Evolutionary conservation across 2,888 invertebrate species (phyloP).

Genomic region (Euzetes globulus): DNA sequence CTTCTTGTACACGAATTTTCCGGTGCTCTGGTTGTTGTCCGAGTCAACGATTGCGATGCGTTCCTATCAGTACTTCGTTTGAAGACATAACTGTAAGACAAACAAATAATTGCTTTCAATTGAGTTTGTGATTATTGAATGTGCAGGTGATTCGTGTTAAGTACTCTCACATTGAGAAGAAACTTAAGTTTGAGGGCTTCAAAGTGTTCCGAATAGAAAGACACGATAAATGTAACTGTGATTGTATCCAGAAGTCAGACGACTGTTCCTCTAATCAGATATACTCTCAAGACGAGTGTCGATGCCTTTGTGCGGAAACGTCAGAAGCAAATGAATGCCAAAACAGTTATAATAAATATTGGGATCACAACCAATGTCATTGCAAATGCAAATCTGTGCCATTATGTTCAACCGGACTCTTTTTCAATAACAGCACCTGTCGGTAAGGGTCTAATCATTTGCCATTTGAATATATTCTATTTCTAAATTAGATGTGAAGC

Average conservation of each 20-base stretch:
- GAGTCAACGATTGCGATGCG: constrained; percentile 39
- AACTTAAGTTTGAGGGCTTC: constrained; percentile 28
- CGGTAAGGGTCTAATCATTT: constrained; percentile 49
- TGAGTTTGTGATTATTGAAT: background rate
- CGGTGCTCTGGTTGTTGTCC: constrained; percentile 41
- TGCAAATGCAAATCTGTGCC: constrained; percentile 55
- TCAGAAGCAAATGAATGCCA: background rate
- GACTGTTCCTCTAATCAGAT: constrained; percentile 31
- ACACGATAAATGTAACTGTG: constrained; percentile 34
- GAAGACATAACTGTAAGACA: constrained; percentile 38
- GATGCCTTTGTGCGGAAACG: constrained; percentile 33
- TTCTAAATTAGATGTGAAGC: background rate
- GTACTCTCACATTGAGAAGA: constrained; percentile 2
- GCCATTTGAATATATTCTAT: no score
- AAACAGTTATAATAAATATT: constrained; percentile 46
- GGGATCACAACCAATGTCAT: constrained; percentile 57
- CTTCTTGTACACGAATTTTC: constrained; percentile 39
- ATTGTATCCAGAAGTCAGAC: constrained; percentile 35
- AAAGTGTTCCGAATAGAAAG: constrained; percentile 24
- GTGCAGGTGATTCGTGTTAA: constrained; percentile 33
- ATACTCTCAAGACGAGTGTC: constrained; percentile 32
- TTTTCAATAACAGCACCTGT: constrained; percentile 56
- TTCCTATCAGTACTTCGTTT: constrained; percentile 35
- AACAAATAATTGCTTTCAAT: background rate
- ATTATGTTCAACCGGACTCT: constrained; percentile 57